phyloP scores from a whole-genome alignment of 2,113 vertebrate genomes.

The Phrynosoma platyrhinos region DNA sequence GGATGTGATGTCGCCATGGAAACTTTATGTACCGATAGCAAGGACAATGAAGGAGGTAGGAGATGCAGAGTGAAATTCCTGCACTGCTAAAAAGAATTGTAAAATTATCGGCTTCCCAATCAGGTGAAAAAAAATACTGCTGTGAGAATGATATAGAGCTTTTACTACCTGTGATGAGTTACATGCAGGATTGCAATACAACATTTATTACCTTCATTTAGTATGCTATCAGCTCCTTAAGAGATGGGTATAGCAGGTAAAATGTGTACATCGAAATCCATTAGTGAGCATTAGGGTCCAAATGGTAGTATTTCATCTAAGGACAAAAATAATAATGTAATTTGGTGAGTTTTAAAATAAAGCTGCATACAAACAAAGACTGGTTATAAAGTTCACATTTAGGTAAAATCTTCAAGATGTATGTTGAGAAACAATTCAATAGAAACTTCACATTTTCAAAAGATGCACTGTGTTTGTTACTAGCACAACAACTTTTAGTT shows the following conservation, averaged over 20 bases:
- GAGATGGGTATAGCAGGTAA: conserved; percentile 36
- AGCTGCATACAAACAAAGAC: conserved; percentile 4
- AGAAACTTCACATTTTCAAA: conserved; percentile 11
- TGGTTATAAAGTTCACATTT: neutral
- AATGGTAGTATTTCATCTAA: conserved; percentile 36
- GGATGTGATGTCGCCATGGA: conserved; percentile 98
- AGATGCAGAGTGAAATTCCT: neutral
- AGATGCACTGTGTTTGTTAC: neutral
- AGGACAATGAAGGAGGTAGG: conserved; percentile 99
- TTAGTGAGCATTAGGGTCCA: conserved; percentile 35
- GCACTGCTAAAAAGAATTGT: neutral
- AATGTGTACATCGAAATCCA: conserved; percentile 46
- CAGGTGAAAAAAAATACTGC: conserved; percentile 40
- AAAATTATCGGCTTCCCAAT: conserved; percentile 8
- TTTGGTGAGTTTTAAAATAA: conserved; percentile 36
- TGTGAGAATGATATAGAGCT: neutral
- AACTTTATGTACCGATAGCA: conserved; percentile 94
- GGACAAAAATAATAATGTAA: conserved; percentile 21
- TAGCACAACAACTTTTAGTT: neutral
- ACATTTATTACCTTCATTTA: conserved; percentile 26
- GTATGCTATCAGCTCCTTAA: conserved; percentile 1
- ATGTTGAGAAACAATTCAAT: neutral
- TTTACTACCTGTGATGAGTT: conserved; percentile 2
- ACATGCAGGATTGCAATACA: neutral
- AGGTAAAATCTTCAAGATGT: conserved; percentile 28